Percentiles rank a stretch among this genome's conserved stretches.
phyloP scores from a whole-genome alignment of 2,888 invertebrate species.

The Aleiodes alternator region DNA sequence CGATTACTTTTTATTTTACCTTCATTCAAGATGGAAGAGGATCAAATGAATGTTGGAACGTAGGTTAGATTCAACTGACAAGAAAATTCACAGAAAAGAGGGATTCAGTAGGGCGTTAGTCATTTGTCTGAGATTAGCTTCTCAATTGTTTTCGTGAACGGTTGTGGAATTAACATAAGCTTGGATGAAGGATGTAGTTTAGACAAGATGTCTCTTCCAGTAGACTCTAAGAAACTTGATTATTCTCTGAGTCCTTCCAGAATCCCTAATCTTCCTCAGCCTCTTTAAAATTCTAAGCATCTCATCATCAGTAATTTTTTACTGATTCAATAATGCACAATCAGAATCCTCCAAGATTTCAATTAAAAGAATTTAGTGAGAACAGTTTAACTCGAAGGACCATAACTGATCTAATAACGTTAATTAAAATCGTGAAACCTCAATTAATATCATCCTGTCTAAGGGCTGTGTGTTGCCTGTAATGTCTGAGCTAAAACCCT shows the following conservation, averaged over 20 bases:
- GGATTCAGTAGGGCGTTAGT: slow-evolving; percentile 65
- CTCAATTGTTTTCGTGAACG: slow-evolving; percentile 71
- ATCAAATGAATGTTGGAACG: slow-evolving; percentile 14
- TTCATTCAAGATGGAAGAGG: slow-evolving; percentile 12
- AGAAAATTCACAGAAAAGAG: slow-evolving; percentile 21
- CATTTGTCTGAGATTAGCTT: slow-evolving; percentile 75
- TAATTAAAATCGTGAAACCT: slow-evolving; percentile 72
- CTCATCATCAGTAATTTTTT: slow-evolving; percentile 26
- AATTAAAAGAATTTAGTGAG: not conserved
- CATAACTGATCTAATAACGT: slow-evolving; percentile 68
- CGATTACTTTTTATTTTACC: not conserved
- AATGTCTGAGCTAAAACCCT: slow-evolving; percentile 14
- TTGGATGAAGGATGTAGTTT: slow-evolving; percentile 73
- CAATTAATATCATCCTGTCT: slow-evolving; percentile 70
- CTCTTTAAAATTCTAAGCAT: slow-evolving; percentile 14
- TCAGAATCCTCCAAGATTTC: not conserved
- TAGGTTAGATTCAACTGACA: not conserved
- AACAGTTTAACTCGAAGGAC: slow-evolving; percentile 29
- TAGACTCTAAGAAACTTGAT: slow-evolving; percentile 61
- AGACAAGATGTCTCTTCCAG: slow-evolving; percentile 45
- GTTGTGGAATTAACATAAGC: slow-evolving; percentile 74
- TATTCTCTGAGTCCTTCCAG: slow-evolving; percentile 63
- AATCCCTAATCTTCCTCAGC: slow-evolving; percentile 61
- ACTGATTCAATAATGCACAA: too few species aligned
- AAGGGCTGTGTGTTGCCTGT: slow-evolving; percentile 39